Percentiles rank a stretch among this genome's conserved stretches.
phyloP scores from a whole-genome alignment of 2,888 invertebrate genomes.

The Tipula helvola region DNA sequence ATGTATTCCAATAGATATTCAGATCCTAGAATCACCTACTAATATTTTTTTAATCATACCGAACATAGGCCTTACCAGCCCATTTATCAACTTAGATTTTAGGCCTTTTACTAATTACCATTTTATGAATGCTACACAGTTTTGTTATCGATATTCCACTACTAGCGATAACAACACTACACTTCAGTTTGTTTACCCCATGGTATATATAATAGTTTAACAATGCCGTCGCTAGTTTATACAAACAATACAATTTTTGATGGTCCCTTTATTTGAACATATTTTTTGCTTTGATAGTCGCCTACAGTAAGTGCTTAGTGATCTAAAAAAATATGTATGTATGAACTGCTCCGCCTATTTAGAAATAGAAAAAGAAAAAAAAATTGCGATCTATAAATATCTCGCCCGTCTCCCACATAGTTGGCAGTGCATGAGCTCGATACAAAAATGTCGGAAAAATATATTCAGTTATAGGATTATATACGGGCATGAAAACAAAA shows the following conservation, averaged over 20 bases:
- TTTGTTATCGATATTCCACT: not conserved
- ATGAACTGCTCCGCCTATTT: not conserved
- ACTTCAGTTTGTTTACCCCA: not conserved
- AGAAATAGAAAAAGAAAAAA: not conserved
- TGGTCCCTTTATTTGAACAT: not conserved
- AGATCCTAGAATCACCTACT: too few species aligned
- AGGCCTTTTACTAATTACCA: too few species aligned
- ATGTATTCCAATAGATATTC: too few species aligned
- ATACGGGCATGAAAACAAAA: not conserved
- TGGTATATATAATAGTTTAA: not conserved
- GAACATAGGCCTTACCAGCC: too few species aligned
- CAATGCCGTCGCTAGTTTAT: not conserved
- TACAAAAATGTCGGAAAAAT: not conserved
- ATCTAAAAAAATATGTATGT: not conserved
- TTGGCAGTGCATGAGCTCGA: not conserved
- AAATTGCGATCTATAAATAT: not conserved
- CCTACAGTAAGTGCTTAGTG: not conserved
- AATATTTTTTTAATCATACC: too few species aligned
- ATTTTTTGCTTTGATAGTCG: not conserved
- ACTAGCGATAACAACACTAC: not conserved
- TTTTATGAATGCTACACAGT: too few species aligned
- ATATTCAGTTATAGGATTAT: not conserved
- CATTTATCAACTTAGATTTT: too few species aligned
- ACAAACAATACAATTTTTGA: not conserved
- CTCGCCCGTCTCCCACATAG: not conserved